Percentiles rank a stretch among this genome's conserved stretches.
phyloP scores from a whole-genome alignment of 2,888 invertebrate genomes.

The Stenurella melanura region DNA sequence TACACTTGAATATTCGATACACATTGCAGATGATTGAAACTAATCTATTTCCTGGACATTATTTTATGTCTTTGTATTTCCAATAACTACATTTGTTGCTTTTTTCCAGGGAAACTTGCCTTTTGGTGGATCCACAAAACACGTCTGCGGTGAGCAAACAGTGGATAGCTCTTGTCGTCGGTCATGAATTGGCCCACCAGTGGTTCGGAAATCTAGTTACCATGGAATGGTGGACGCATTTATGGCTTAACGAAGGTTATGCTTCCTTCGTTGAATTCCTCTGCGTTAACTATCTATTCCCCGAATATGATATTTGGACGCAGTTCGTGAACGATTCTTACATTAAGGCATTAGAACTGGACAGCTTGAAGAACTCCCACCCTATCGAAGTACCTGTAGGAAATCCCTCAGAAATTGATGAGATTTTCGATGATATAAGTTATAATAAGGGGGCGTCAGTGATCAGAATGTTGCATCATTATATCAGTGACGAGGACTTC shows the following conservation, averaged over 20 bases:
- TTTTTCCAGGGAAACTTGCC: constrained; percentile 84
- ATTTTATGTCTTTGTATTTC: too few relatives aligned
- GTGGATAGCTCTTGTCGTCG: constrained; percentile 90
- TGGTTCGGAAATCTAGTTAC: constrained; percentile 99
- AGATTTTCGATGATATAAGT: constrained; percentile 98
- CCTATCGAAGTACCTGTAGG: constrained; percentile 97
- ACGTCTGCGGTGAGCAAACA: constrained; percentile 90
- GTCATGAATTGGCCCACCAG: constrained; percentile 96
- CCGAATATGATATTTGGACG: constrained; percentile 97
- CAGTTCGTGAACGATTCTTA: constrained; percentile 95
- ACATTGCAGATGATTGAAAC: too few relatives aligned
- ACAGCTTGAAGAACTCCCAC: constrained; percentile 93
- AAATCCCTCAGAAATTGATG: constrained; percentile 96
- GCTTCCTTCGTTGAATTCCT: constrained; percentile 97
- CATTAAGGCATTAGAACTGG: constrained; percentile 89
- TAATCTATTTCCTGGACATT: too few relatives aligned
- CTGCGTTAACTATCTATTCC: constrained; percentile 93
- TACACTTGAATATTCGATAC: too few relatives aligned
- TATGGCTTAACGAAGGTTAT: constrained; percentile 93
- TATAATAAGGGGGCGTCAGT: constrained; percentile 97
- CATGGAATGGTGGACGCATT: constrained; percentile 99
- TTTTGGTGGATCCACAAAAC: constrained; percentile 92
- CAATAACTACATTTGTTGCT: background rate
- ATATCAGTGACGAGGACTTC: constrained; percentile 94
- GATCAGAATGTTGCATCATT: constrained; percentile 95